These are phyloP conservation scores for Xiphorhynchus elegans DNA, from an alignment of 2,113 vertebrate genomes.

Conservation along the genomic window DNA sequence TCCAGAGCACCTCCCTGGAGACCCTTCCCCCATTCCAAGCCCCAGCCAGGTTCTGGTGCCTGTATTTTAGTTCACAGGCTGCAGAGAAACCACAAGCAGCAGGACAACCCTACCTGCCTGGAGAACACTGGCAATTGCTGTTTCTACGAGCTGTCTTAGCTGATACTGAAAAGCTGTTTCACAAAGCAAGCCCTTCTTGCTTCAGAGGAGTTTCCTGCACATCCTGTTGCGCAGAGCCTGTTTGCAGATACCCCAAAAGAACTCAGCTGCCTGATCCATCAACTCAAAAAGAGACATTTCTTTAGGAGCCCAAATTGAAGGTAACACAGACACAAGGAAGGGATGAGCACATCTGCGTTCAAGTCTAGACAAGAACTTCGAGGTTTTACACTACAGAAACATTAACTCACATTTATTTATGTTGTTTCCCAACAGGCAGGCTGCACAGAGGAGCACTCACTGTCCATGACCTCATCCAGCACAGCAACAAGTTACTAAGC, in stretches of 20 bases:
- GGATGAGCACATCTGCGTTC: background rate
- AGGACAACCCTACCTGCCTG: background rate
- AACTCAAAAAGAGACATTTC: background rate
- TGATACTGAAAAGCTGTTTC: background rate
- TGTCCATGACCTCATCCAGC: background rate
- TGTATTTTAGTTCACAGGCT: accelerated
- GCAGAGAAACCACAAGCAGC: background rate
- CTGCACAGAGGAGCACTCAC: background rate
- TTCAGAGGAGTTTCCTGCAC: background rate
- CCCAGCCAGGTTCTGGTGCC: background rate
- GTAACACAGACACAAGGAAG: background rate
- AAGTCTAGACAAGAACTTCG: accelerated
- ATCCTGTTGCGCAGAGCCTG: background rate
- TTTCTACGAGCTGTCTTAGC: background rate
- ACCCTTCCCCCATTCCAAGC: background rate
- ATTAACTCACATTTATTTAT: background rate
- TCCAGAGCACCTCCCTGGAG: background rate
- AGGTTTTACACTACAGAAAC: accelerated
- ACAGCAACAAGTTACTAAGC: background rate
- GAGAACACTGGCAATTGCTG: background rate
- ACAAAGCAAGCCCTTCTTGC: background rate
- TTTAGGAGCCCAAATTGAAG: background rate
- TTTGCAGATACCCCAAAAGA: background rate
- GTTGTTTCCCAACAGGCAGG: background rate
- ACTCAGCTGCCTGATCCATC: background rate